Base-by-base conservation (phyloP, 2,113 vertebrate species). In the Leptocoma aspasia region DNA sequence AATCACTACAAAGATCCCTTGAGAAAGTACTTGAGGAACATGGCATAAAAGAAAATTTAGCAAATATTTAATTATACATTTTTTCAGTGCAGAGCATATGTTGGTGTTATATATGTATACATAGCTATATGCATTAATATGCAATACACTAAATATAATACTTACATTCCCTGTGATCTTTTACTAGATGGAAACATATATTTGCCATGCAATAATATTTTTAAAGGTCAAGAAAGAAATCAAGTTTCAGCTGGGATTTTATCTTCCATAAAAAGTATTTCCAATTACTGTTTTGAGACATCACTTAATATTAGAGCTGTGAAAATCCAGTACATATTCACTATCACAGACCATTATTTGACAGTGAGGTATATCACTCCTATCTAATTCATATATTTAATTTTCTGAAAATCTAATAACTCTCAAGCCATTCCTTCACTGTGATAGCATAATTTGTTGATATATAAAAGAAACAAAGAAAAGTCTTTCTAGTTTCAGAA, bases 261-360 rank as follows among this genome's bases (percentile, higher is more conserved):
- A 85, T 83, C 93, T 96, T 90, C 70, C 61, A 90, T 90, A 69
- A 88, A 82, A 90, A 84, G 50, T 53, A 90, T 60, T 79, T 66
- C 56, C 72, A 94, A 77, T 82, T 92, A 94, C 87, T 57, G 41
- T 63, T 96, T 73, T 71, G 82, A 95, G 92, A 72, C 42, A 90
- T 84, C 56, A 80, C 73, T 95, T 95, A 85, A 97, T 97, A 91
- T 60, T 90, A 75, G 53, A 95, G 59, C 52, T 90, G 47, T 92
- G 56, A 91, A 92, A 96, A 92, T 79, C 39, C 72, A 84, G 41
- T 69, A 84, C 41, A 44, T 59, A 68, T 94, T 95, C 91, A 49
- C 66, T 94, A 89, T 92, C 50, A 56, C 18, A 86, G 35, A 64
- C 39, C 45, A 52, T 83, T 86, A 57, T 89, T 31, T 86, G 72